Base-by-base conservation (phyloP, 2,888 invertebrate species). In the Spatulosminthurus flaviceps region DNA sequence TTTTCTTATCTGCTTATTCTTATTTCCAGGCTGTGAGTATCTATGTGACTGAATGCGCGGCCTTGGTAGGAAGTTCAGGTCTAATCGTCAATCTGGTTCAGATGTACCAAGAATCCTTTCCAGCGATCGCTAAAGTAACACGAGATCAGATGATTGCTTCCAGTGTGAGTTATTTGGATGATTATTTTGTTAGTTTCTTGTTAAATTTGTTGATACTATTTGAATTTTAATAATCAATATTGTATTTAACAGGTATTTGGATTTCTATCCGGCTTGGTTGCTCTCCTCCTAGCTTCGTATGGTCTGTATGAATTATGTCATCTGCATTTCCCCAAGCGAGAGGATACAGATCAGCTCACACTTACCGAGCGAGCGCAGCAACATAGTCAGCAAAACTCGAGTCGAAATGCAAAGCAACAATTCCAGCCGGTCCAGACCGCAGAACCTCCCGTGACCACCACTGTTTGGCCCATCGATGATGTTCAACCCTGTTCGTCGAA, bases 81-180 rank as follows among this genome's bases (percentile, higher is more conserved):
- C 88, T 93, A 85, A 90, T 92, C 86, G 90, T 92, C 86, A 92
- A 93, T 86, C 91, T 92, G 89, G 86, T 87, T 75, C 87, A 87
- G 82, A 86, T 86, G 41, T 88, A 87, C 83, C 86, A 87, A 87
- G 92, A 89, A 87, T 91, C 90, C 87, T 92, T 91, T 87, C 89
- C 89, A 80, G 92, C 92, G 92, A 92, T 93, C 85, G 92, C 93
- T 83, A 91, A 91, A 87, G 91, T 92, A 88, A 92, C 92, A 85
- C 91, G 92, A 87, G 92, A 92, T 85, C 93, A 92, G 86, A 88
- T 93, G 82, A 88, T 92, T 87, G 89, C 90, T 85, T 91, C 91
- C 85, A 91, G 91, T 87, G 92, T 92, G 89, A 89, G 90, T 84
- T 41, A 51, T 28, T 34, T 34, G 4, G 34, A 34, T 34, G 34